Conservation (phyloP, 1,140 invertebrate species). For the Drosophila bipectinata region DNA sequence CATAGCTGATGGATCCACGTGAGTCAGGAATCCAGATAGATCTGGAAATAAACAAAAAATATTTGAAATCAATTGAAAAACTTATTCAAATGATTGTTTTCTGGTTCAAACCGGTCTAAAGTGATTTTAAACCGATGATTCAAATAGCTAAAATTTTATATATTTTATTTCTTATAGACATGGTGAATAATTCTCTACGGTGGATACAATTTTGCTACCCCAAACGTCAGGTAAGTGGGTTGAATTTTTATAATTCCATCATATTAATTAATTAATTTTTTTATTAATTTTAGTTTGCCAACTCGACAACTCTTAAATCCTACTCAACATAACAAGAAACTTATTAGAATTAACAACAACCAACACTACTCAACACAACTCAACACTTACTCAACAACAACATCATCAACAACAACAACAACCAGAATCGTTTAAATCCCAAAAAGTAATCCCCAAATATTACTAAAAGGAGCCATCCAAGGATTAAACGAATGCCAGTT, state of each 20-base stretch:
- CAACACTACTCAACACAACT: constrained; percentile 49
- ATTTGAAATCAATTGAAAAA: constrained; percentile 37
- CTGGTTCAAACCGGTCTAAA: constrained; percentile 28
- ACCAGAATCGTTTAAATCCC: constrained; percentile 29
- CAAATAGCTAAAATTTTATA: neutral
- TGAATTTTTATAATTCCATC: neutral
- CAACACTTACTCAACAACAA: constrained; percentile 52
- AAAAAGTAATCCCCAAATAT: constrained; percentile 22
- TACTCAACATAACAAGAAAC: constrained; percentile 83
- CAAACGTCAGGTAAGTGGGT: constrained; percentile 73
- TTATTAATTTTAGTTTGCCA: constrained; percentile 57
- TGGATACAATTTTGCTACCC: constrained; percentile 78
- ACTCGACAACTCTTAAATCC: constrained; percentile 66
- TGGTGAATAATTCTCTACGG: constrained; percentile 79
- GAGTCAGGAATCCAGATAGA: neutral
- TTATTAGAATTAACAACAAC: constrained; percentile 38
- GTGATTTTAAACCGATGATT: neutral
- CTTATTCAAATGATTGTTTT: constrained; percentile 10
- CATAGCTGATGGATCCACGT: constrained; percentile 18
- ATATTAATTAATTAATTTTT: neutral
- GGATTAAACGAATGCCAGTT: constrained; percentile 35
- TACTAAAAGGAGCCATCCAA: constrained; percentile 20
- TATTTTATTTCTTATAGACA: constrained; percentile 62
- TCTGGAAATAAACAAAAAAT: constrained; percentile 21
- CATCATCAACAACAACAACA: constrained; percentile 22